These are phyloP conservation scores for Bujurquina vittata DNA, from an alignment of 2,113 vertebrate genomes.

Conservation along the genomic window DNA sequence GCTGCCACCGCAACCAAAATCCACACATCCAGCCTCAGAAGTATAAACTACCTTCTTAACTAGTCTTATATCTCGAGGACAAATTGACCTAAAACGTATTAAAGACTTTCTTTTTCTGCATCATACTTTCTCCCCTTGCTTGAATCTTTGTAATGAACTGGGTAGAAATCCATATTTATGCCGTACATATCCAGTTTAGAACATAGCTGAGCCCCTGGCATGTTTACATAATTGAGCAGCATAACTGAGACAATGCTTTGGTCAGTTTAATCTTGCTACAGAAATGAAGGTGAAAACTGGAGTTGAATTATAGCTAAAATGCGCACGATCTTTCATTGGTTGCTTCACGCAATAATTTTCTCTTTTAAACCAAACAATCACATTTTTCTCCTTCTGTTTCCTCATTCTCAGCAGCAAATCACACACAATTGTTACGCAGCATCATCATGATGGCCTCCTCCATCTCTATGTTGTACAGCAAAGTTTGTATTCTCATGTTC, in stretches of 20 bases:
- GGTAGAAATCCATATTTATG: not conserved
- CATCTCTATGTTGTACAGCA: not conserved
- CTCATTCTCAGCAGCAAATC: not conserved
- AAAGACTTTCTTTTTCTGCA: not conserved
- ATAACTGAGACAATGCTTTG: not conserved
- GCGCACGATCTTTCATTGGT: not conserved
- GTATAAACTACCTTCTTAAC: not conserved
- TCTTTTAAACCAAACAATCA: not conserved
- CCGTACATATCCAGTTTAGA: not conserved
- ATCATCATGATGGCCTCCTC: not conserved
- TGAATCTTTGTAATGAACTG: not conserved
- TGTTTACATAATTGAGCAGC: not conserved
- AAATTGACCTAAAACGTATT: conserved; percentile 17
- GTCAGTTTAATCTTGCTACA: conserved; percentile 16
- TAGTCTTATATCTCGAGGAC: conserved; percentile 9
- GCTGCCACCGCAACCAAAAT: not conserved
- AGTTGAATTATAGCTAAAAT: not conserved
- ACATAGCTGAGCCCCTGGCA: not conserved
- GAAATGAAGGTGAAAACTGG: not conserved
- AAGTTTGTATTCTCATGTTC: not conserved
- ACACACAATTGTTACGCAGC: not conserved
- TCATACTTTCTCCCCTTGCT: not conserved
- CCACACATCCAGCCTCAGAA: not conserved
- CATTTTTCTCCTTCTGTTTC: not conserved
- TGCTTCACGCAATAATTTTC: not conserved